Conservation (phyloP, 2,113 vertebrate genomes). For the Dipodomys merriami region DNA sequence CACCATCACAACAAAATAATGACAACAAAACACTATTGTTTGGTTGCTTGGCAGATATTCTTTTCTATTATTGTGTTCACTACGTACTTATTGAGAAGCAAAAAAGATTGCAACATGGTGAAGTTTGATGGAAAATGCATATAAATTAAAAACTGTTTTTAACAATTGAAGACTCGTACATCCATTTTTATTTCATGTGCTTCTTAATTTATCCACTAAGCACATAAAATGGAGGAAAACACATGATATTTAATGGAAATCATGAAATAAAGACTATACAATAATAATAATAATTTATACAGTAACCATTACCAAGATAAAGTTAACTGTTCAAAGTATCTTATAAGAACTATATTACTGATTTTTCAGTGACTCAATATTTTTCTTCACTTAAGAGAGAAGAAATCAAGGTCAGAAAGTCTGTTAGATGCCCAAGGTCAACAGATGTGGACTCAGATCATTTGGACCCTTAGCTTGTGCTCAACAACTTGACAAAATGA, state of each 20-base stretch:
- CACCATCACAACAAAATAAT: background rate
- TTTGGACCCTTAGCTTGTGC: background rate
- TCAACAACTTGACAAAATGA: background rate
- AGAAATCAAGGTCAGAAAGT: background rate
- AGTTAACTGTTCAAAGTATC: background rate
- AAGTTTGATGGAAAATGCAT: background rate
- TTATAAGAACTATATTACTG: slow-evolving; percentile 16
- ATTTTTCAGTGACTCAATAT: background rate
- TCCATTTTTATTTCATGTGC: background rate
- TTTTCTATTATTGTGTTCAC: background rate
- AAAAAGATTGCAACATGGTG: background rate
- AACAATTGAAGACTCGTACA: background rate
- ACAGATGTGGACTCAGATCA: background rate
- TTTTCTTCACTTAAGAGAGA: background rate
- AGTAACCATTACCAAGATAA: background rate
- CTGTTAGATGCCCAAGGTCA: background rate
- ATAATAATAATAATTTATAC: background rate
- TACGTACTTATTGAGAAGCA: slow-evolving; percentile 21
- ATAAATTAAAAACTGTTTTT: background rate
- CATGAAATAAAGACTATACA: background rate
- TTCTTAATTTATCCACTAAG: slow-evolving; percentile 33
- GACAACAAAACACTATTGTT: background rate
- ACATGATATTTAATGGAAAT: background rate
- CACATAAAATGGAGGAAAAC: slow-evolving; percentile 13
- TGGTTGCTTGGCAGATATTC: slow-evolving; percentile 10